phyloP scores from a whole-genome alignment of 2,888 invertebrate genomes.

The Cryptocephalus moraei region DNA sequence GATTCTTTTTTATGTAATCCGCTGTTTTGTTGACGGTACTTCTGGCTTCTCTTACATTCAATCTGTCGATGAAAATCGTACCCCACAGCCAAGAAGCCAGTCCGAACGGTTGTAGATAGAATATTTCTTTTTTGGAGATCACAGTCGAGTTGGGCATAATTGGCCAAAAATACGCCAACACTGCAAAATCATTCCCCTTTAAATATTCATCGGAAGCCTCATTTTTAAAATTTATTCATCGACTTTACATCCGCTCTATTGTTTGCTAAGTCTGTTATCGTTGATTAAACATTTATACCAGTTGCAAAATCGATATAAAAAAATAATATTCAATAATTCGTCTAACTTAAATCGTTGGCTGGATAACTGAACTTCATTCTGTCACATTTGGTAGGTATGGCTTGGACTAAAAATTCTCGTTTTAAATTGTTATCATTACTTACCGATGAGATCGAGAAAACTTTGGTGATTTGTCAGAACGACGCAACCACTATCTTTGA shows the following conservation, averaged over 20 bases:
- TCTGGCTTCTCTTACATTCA: constrained; percentile 59
- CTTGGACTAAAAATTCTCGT: no score
- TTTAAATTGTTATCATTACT: not conserved
- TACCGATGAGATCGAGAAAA: constrained; percentile 73
- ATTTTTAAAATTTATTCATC: no score
- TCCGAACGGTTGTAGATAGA: constrained; percentile 77
- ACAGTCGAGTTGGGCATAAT: constrained; percentile 69
- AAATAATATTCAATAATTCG: no score
- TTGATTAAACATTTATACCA: no score
- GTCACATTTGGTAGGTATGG: no score
- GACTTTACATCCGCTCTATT: not conserved
- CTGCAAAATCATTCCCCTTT: constrained; percentile 31
- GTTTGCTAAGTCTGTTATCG: no score
- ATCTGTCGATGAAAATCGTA: constrained; percentile 76
- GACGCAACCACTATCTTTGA: constrained; percentile 63
- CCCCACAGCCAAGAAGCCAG: constrained; percentile 81
- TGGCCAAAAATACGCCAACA: constrained; percentile 72
- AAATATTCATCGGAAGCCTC: no score
- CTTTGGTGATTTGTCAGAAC: constrained; percentile 86
- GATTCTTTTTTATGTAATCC: constrained; percentile 51
- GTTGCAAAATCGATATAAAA: no score
- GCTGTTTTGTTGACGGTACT: constrained; percentile 64
- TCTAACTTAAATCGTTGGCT: no score
- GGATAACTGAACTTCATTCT: no score
- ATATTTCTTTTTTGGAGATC: constrained; percentile 73